Evolutionary conservation across 2,888 invertebrate species (phyloP), one percentile per base, ranked within the genome.

Genomic region (Amiota minor): DNA sequence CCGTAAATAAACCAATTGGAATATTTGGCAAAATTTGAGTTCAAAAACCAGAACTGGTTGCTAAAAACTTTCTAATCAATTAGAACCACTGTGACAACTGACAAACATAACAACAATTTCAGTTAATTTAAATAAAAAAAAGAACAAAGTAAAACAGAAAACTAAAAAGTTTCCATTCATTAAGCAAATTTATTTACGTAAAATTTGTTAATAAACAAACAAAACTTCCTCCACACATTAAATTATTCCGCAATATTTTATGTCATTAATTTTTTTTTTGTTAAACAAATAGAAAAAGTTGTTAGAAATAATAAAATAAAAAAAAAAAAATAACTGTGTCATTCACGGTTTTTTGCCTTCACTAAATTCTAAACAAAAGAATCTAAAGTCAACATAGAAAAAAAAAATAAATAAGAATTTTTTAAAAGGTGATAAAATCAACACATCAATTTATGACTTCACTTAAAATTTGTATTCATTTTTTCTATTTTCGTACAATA

Each of bases 311-410:
- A 35, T 35, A 35, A 35, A n/a, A 46, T 16, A 46, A 46, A 46
- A 14, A 45, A 46, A 59, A 59, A 16, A 16, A 18, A 56, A 2
- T 20, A 14, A 59, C 20, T 59, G 18, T 73, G 74, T 75, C 71
- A 76, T 75, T 78, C 75, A 75, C 74, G 76, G 70, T n/a, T 49
- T 68, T 70, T 49, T 78, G 74, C 45, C 50, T 73, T 76, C 67
- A n/a, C n/a, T n/a, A 76, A 74, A 78, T 78, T 79, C 79, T 74
- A n/a, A 46, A 70, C 47, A 59, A 35, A 35, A 35, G 35, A 65
- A 75, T 70, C 75, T 79, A 79, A 68, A 74, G 78, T 72, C 76
- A 76, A 70, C 70, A 65, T 20, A 23, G 1, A 3, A 6, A 50
- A 71, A 12, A 67, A 23, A 67, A 67, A 35, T n/a, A n/a, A 1